Conservation (phyloP, 2,113 vertebrate genomes). For the Nematolebias whitei region DNA sequence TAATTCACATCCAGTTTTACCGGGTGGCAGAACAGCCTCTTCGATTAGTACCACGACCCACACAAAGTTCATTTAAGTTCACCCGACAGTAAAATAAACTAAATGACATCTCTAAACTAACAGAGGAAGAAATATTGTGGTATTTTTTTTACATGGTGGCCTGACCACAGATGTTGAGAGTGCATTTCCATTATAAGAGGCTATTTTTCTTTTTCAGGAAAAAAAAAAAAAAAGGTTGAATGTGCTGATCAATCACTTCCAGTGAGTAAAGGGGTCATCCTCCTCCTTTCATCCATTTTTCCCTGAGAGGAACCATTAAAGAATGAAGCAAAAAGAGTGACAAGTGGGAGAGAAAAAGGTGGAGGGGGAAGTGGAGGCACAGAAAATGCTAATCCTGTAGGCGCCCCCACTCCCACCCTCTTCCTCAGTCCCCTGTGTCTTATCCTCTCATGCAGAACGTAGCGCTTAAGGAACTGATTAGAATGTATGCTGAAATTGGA, state of each 20-base stretch:
- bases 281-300: slow-evolving; percentile 67
- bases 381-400: slow-evolving; percentile 75
- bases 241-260: slow-evolving; percentile 77
- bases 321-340: slow-evolving; percentile 59
- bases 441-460: slow-evolving; percentile 74
- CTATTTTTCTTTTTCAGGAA: slow-evolving; percentile 33
- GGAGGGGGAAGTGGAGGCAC: slow-evolving; percentile 60
- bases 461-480: slow-evolving; percentile 79
- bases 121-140: neutral
- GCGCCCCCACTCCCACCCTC: slow-evolving; percentile 23
- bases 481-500: slow-evolving; percentile 76
- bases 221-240: slow-evolving; percentile 40
- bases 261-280: slow-evolving; percentile 68
- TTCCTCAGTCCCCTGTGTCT: slow-evolving; percentile 61
- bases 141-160: slow-evolving; percentile 36
- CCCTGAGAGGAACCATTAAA: slow-evolving; percentile 54
- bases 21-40: slow-evolving; percentile 37
- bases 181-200: slow-evolving; percentile 43
- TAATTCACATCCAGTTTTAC: slow-evolving; percentile 52
- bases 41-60: neutral
- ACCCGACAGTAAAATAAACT: slow-evolving; percentile 24
- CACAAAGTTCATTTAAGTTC: slow-evolving; percentile 33
- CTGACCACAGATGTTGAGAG: slow-evolving; percentile 44
- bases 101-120: slow-evolving; percentile 16
- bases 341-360: slow-evolving; percentile 40